These are phyloP conservation scores for Podocnemis expansa DNA, from an alignment of 2,113 vertebrate genomes.

Conservation along the genomic window DNA sequence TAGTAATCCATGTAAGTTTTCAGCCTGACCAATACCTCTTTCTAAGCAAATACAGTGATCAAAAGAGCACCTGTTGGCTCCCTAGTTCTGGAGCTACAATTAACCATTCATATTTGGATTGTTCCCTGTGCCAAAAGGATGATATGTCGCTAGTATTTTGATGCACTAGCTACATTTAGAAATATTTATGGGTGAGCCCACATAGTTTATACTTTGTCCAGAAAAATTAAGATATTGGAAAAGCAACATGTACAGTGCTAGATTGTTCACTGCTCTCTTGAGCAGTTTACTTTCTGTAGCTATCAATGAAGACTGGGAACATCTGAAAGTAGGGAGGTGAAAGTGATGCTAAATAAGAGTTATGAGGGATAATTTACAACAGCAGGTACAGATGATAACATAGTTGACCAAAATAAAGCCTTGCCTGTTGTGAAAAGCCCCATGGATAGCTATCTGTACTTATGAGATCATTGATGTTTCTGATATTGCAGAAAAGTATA, in stretches of 20 bases:
- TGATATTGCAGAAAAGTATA: neutral
- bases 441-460: neutral
- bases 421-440: neutral
- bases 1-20: neutral
- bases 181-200: neutral
- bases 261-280: fast-evolving
- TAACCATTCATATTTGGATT: neutral
- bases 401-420: neutral
- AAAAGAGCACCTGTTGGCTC: constrained; percentile 24
- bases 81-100: neutral
- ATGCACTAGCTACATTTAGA: fast-evolving
- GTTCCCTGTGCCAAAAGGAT: neutral
- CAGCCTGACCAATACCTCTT: constrained; percentile 18
- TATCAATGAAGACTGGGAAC: neutral
- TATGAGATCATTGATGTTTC: neutral
- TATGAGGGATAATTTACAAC: neutral
- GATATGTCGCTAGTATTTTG: fast-evolving
- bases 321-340: neutral
- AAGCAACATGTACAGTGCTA: neutral
- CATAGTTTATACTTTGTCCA: neutral
- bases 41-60: neutral
- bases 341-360: neutral
- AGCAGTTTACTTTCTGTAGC: neutral
- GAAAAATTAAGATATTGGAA: neutral
- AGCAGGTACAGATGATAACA: neutral